phyloP scores from a whole-genome alignment of 1,140 invertebrate genomes.

The Drosophila bocki region DNA sequence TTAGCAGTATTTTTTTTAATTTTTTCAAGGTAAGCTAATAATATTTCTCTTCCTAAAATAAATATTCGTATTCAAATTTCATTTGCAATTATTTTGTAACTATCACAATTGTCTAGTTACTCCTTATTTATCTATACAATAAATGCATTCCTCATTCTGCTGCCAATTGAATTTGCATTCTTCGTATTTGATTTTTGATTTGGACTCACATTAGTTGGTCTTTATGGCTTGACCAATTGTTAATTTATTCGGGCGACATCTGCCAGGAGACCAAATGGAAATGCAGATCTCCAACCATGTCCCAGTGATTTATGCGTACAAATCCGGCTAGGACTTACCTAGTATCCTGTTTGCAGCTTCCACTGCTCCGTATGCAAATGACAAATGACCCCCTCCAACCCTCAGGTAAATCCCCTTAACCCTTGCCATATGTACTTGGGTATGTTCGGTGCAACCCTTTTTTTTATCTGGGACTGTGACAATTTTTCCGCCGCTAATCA shows the following conservation, averaged over 20 bases:
- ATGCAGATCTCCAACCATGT: constrained; percentile 24
- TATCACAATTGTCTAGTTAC: neutral
- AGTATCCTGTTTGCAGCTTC: constrained; percentile 55
- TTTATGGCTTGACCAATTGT: constrained; percentile 55
- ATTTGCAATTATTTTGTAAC: neutral
- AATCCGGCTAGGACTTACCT: constrained; percentile 11
- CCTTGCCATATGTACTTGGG: constrained; percentile 11
- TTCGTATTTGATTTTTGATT: constrained; percentile 30
- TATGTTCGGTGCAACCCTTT: constrained; percentile 27
- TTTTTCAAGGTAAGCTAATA: neutral
- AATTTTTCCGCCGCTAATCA: constrained; percentile 61
- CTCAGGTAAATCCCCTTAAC: constrained; percentile 51
- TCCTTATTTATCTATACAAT: too few relatives aligned
- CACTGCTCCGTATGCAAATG: constrained; percentile 66
- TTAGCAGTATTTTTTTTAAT: too few relatives aligned
- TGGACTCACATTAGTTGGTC: constrained; percentile 37
- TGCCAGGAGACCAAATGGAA: constrained; percentile 48
- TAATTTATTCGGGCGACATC: constrained; percentile 54
- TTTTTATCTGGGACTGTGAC: constrained; percentile 29
- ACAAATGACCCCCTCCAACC: constrained; percentile 54
- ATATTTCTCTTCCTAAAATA: neutral
- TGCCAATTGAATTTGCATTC: too few relatives aligned
- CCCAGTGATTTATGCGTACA: constrained; percentile 63
- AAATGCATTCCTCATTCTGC: neutral
- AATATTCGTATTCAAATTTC: neutral